Evolutionary conservation across 1,140 invertebrate genomes (phyloP), one percentile per base, ranked within the genome.

Genomic region (Dufourea novaeangliae): DNA sequence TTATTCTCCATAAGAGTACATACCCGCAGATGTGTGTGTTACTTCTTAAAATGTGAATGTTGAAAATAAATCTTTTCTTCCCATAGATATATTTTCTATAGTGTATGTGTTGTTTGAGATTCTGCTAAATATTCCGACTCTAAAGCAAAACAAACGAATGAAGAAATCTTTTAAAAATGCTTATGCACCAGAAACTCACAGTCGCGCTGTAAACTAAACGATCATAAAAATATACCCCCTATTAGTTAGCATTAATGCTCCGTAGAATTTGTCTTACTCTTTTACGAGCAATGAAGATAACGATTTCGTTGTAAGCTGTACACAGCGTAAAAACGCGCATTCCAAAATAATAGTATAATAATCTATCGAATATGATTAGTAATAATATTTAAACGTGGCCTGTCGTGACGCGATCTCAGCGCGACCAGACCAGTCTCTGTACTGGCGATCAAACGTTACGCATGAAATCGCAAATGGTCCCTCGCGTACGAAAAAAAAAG

Each of bases 381-480:
- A 20, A 37, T 44, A 34, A 37, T 29, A 52, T 52, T 72, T 63
- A 6, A 72, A 22, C 37, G 54, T 34, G 5, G 12, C 17, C 20
- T 11, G 37, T 41, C 67, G 10, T 41, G 67, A 57, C 69, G 56
- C 56, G 70, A 63, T 72, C 41, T 29, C 17, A 5, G 20, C 37
- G 8, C 4, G 17, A 10, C 41, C n/a, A n/a, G 70, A 27, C n/a
- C 14, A 25, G 39, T 17, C 20, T 14, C 17, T n/a, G 70, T 72
- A 72, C 63, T 59, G 32, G 32, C n/a, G 50, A 74, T 67, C 72
- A 50, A 57, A 29, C 5, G 72, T 74, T 74, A 67, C 72, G 72
- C 72, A 56, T 74, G 72, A 74, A 74, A 67, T 74, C 72, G 63
- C 72, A 41, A 67, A 74, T 44, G 72, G 62, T n/a, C 46, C 32